Base-by-base conservation (phyloP, 2,113 vertebrate genomes). In the Leiothrix lutea region DNA sequence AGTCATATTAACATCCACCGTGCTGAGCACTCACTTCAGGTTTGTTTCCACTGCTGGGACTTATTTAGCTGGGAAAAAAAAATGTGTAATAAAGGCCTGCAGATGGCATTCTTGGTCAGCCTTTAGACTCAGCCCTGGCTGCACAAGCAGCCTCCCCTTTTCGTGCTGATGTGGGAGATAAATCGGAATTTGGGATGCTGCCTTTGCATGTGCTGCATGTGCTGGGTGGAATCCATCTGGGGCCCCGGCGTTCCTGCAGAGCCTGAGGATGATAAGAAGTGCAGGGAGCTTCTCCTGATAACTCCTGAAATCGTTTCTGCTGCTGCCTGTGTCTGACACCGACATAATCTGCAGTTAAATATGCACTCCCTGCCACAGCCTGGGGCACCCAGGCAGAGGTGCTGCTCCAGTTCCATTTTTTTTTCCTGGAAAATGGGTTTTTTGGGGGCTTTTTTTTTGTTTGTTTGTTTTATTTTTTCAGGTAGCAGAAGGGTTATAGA, bases 91-190 rank as follows among this genome's bases (percentile, higher is more conserved):
- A 0, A 2, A 38, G 23, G 36, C 93, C 96, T 94, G 95, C 56
- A 97, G 97, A 31, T 97, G 96, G 95, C 96, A 94, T 94, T 78
- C 78, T 96, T 95, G 96, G 40, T 36, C 51, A 96, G 93, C 53
- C 14, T 91, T 96, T 18, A 8, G 12, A 31, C 9, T 7, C 64
- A 18, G 38, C 7, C 33, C 45, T 5, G 5, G 47, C 71, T 54
- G 40, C 45, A 51, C 26, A 8, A 10, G 29, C 9, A 16, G 35
- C n/a, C 45, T 83, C 31, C 8, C 22, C 17, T 11, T 17, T 65
- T 10, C 4, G 54, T n/a, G 60, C 75, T 51, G 82, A 48, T 90
- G 45, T 1, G 38, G 81, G 92, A 91, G 88, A 79, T 64, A 9
- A 42, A 40, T 45, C 12, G 88, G 90, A 45, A 81, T 90, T 85